Percentiles rank a stretch among this genome's conserved stretches.
These are phyloP conservation scores for Spilogale gracilis DNA, from an alignment of 2,113 vertebrate species.

Conservation along the genomic window DNA sequence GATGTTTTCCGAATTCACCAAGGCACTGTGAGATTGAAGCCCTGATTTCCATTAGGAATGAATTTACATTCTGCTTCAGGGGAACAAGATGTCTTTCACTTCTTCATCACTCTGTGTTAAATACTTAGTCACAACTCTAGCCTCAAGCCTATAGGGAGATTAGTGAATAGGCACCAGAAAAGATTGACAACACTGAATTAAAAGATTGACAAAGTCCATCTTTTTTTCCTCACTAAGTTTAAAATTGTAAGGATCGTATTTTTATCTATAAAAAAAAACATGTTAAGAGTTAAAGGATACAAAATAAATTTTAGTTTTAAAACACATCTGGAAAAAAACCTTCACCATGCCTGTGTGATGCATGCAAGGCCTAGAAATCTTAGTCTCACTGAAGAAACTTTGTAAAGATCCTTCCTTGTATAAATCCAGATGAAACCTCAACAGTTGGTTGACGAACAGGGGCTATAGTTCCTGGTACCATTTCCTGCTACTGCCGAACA, in stretches of 20 bases:
- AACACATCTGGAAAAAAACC: background rate
- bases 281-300: constrained; percentile 21
- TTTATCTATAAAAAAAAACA: background rate
- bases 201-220: constrained; percentile 2
- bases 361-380: background rate
- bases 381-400: background rate
- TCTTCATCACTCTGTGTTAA: constrained; percentile 64
- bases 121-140: constrained; percentile 48
- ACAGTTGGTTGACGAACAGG: background rate
- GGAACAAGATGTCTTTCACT: constrained; percentile 60
- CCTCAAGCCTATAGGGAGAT: background rate
- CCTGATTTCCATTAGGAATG: constrained; percentile 69
- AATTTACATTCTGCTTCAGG: constrained; percentile 73
- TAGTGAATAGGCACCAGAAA: background rate
- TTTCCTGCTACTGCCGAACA: background rate
- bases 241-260: background rate
- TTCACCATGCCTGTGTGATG: background rate
- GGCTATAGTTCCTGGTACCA: background rate
- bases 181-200: background rate
- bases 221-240: background rate
- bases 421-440: background rate
- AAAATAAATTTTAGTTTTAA: constrained; percentile 36
- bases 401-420: background rate
- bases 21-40: constrained; percentile 55
- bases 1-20: constrained; percentile 45